Evolutionary conservation across 1,140 invertebrate species (phyloP).

Genomic region (Centruroides vittatus): DNA sequence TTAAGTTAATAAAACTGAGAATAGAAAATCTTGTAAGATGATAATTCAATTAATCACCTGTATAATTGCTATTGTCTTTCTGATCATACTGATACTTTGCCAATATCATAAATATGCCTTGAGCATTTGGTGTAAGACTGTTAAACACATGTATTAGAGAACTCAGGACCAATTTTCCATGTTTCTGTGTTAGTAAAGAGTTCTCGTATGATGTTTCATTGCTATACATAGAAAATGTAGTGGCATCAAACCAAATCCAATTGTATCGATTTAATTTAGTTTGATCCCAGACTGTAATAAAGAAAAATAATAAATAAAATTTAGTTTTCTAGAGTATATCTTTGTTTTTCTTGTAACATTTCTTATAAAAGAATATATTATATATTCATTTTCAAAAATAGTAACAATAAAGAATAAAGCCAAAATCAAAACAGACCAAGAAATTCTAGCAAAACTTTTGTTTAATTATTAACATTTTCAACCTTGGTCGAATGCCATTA

Average conservation of each 20-base stretch:
- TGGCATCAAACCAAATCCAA: conserved; percentile 72
- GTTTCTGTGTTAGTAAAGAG: conserved; percentile 54
- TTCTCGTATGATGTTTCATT: conserved; percentile 80
- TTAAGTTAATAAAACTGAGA: not conserved
- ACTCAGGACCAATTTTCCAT: conserved; percentile 59
- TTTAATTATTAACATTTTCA: no score
- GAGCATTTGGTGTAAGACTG: conserved; percentile 73
- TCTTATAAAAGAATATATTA: no score
- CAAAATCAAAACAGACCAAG: no score
- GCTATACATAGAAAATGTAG: conserved; percentile 62
- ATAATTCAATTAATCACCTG: no score
- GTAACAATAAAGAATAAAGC: no score
- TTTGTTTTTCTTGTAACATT: no score
- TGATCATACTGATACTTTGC: conserved; percentile 9
- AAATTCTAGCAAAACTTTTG: no score
- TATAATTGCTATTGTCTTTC: no score
- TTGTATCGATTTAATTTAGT: conserved; percentile 63
- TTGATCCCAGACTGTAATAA: conserved; percentile 70
- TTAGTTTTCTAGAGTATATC: no score
- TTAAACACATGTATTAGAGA: conserved; percentile 75
- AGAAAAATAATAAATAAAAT: not conserved
- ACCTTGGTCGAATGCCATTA: no score
- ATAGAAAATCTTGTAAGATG: no score
- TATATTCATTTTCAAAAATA: no score
- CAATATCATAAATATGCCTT: conserved; percentile 68